Conservation (phyloP, 2,888 invertebrate species). For the Lasioglossum marginatum region DNA sequence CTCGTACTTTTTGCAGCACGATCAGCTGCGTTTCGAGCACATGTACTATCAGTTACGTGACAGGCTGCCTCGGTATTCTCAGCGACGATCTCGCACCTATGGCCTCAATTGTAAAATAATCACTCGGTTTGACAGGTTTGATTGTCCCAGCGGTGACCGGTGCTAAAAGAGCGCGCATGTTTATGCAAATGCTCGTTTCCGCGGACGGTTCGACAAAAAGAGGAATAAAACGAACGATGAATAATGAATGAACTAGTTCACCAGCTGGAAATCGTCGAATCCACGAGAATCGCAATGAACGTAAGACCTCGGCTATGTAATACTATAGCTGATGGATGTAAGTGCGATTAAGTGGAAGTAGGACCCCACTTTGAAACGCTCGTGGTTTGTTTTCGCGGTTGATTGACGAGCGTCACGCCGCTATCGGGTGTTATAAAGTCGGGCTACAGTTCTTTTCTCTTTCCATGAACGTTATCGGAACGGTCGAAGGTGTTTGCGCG, state of each 20-base stretch:
- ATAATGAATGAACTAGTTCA: conserved; percentile 5
- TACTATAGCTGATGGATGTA: neutral
- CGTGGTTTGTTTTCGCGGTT: conserved; percentile 22
- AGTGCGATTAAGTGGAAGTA: neutral
- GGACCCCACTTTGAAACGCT: neutral
- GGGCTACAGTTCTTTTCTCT: conserved; percentile 55
- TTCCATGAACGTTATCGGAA: conserved; percentile 76
- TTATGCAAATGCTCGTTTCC: conserved; percentile 14
- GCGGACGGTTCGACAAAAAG: neutral
- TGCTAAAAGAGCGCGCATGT: neutral
- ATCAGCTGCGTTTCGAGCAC: neutral
- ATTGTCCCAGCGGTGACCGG: conserved; percentile 4
- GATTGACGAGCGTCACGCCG: conserved; percentile 39
- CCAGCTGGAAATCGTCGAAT: neutral
- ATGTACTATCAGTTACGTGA: neutral
- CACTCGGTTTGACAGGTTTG: neutral
- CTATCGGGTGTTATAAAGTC: conserved; percentile 74
- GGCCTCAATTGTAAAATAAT: conserved; percentile 9
- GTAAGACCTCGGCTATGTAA: neutral
- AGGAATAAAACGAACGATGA: neutral
- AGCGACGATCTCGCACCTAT: neutral
- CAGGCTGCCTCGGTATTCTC: neutral
- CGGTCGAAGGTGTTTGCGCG: conserved; percentile 62
- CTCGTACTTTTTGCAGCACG: neutral
- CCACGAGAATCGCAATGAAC: neutral